phyloP scores from a whole-genome alignment of 1,140 invertebrate species.

The Bombyx mandarina region DNA sequence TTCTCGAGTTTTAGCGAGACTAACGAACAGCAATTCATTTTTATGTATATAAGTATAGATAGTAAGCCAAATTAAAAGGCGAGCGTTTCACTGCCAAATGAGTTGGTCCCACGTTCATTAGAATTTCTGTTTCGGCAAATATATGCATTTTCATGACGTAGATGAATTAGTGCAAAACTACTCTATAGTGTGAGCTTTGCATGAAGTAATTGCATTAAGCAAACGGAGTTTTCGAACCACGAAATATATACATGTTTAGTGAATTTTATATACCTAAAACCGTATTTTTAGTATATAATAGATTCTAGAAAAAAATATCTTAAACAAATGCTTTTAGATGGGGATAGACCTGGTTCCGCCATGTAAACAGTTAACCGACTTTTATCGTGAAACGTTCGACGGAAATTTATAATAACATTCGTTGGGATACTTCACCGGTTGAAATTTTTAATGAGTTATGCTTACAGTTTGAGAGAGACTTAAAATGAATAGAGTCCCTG shows the following conservation, averaged over 20 bases:
- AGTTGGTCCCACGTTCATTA: neutral
- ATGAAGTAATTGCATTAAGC: too few relatives aligned
- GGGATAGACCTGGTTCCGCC: conserved; percentile 9
- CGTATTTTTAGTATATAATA: too few relatives aligned
- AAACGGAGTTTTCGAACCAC: too few relatives aligned
- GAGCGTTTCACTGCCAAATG: too few relatives aligned
- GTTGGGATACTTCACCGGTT: conserved; percentile 20
- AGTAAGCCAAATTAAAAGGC: too few relatives aligned
- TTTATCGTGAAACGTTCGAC: conserved; percentile 5
- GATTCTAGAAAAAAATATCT: too few relatives aligned
- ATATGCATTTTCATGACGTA: conserved; percentile 2
- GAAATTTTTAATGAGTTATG: conserved; percentile 32
- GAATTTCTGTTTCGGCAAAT: conserved; percentile 3
- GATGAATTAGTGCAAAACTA: neutral
- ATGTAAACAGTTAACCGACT: conserved; percentile 9
- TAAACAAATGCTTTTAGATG: conserved; percentile 10
- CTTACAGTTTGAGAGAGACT: conserved; percentile 8
- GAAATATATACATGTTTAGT: too few relatives aligned
- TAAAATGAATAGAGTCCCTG: conserved; percentile 21
- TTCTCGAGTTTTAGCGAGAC: too few relatives aligned
- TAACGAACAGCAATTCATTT: too few relatives aligned
- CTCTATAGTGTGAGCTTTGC: too few relatives aligned
- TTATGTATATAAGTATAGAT: too few relatives aligned
- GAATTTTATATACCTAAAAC: too few relatives aligned
- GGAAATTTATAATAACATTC: conserved; percentile 27